A percentile compares a stretch with the other conserved stretches of the same genome.
Conservation (phyloP, 2,113 vertebrate species). For the Oryzias javanicus region DNA sequence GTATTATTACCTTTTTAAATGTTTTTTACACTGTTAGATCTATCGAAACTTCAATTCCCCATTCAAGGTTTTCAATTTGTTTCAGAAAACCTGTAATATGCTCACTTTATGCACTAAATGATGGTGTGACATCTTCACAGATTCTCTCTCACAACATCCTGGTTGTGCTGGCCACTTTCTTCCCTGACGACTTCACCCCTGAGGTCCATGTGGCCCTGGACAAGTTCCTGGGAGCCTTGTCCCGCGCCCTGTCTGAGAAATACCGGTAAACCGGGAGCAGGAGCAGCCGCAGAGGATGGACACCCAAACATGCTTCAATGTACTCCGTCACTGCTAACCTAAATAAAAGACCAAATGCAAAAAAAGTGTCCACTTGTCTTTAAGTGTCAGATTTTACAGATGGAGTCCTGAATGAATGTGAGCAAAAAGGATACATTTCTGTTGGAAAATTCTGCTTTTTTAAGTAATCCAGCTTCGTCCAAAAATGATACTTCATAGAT, state of each 20-base stretch:
- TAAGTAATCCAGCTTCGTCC: too few relatives aligned
- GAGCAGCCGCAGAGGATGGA: not conserved
- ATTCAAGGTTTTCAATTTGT: too few relatives aligned
- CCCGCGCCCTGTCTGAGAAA: constrained; percentile 70
- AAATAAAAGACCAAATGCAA: constrained; percentile 13
- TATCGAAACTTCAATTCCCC: too few relatives aligned
- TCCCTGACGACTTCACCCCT: constrained; percentile 68
- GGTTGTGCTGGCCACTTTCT: constrained; percentile 63
- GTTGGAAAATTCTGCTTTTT: too few relatives aligned
- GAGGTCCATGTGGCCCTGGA: constrained; percentile 73
- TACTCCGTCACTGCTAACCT: not conserved
- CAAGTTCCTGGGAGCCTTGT: constrained; percentile 70
- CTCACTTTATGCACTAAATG: not conserved
- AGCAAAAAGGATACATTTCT: too few relatives aligned
- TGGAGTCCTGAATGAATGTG: too few relatives aligned
- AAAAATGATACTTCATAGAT: too few relatives aligned
- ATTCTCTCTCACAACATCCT: constrained; percentile 70
- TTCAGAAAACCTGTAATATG: too few relatives aligned
- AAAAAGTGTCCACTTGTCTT: not conserved
- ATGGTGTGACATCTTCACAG: constrained; percentile 40
- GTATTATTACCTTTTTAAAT: too few relatives aligned
- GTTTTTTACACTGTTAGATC: too few relatives aligned
- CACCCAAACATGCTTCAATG: not conserved
- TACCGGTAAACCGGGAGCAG: constrained; percentile 65
- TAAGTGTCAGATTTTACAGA: not conserved